Evolutionary conservation across 2,113 vertebrate genomes (phyloP), one percentile per base, ranked within the genome.

Genomic region (Nannobrachium achirus): DNA sequence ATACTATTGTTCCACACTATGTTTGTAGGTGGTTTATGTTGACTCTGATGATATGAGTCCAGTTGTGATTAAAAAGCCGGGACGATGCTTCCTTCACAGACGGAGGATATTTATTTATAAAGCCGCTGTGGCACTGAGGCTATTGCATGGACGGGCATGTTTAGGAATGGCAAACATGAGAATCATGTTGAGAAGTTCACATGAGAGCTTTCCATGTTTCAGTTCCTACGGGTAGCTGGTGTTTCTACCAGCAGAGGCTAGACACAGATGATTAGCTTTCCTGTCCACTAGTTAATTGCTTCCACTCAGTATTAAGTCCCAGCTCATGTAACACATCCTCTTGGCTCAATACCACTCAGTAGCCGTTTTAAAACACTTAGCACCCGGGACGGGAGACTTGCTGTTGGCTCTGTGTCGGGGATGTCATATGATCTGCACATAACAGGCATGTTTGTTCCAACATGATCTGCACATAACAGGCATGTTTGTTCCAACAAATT

Each of bases 191-290:
- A 62, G 38, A 64, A 75, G 16, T 73, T 46, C 33, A 41, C 7
- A 44, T 15, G 68, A 56, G 76, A 71, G 66, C 63, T 62, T 52
- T 48, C 11, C 45, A 48, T 13, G 33, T 56, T 71, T 33, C 25
- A 33, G 25, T 33, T 33, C n/a, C 44, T 67, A 46, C 72, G 69
- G 25, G 69, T n/a, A 13, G 40, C 14, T 45, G n/a, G n/a, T 67
- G 66, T 64, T 66, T 81, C 59, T 75, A 48, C 48, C 71, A 53
- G 67, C 44, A 72, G 51, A 73, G 14, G 38, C 68, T 15, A 33
- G 19, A 50, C 58, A 69, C 25, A 57, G 53, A 50, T 18, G 53
- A 50, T 18, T 44, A 69, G 51, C 14, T 62, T 45, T 49, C 3
- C 25, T 53, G 41, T 76, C 41, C 55, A 15, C 8, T 42, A 33